Base-by-base conservation (phyloP, 1,140 invertebrate genomes). In the Pantala flavescens region DNA sequence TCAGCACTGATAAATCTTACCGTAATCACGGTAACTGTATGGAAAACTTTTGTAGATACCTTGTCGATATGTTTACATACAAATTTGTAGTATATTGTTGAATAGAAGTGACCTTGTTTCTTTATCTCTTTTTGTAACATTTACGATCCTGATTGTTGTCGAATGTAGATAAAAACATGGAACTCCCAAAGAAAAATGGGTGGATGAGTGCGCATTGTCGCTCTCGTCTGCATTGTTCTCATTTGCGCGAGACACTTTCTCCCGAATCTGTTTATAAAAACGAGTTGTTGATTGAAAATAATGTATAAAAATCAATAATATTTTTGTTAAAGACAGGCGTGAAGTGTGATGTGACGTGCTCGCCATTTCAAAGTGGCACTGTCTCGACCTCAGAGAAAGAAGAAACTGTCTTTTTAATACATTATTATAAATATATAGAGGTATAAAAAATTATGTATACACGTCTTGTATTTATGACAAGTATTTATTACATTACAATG, bases 351-450 rank as follows among this genome's bases (percentile, higher is more conserved):
- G 23, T 42, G 49, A 63, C 36, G 71, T 24, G 16, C 16, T 72
- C 71, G 16, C 71, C 36, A 72, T 24, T 24, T 23, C 49, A 36
- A 12, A 24, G 71, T 42, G 71, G 28, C 23, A 24, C 36, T 5
- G 23, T 24, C n/a, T n/a, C 71, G 23, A 42, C 23, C 23, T 24
- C 71, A 24, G 23, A 42, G 23, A 7, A 21, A 70, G n/a, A 24
- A 42, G 16, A 72, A 72, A 24, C 36, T 72, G 28, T 72, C 36
- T 72, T 42, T 72, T 23, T 72, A 42, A 72, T 72, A 72, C 36
- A 24, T 42, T 72, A 24, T 72, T 72, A 72, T 72, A 24, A 72
- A 72, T 72, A 42, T 72, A 72, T 42, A 72, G 23, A 72, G 71
- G 23, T 16, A 72, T 24, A 24, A n/a, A n/a, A 63, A 24, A 24